Percentiles rank a stretch among this genome's conserved stretches.
phyloP scores from a whole-genome alignment of 2,888 invertebrate species.

The Pterobdella sp. region DNA sequence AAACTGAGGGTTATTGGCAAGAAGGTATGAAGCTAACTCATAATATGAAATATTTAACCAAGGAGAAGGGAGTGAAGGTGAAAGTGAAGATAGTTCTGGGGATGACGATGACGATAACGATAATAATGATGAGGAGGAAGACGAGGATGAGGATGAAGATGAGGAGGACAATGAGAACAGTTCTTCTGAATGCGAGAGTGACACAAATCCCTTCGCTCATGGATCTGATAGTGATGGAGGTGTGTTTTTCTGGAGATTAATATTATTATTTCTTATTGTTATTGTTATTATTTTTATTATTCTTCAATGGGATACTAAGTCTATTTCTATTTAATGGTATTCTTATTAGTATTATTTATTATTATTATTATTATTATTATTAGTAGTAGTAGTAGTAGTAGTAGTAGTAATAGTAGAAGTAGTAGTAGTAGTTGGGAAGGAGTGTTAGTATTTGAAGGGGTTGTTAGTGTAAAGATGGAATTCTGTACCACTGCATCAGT shows the following conservation, averaged over 20 bases:
- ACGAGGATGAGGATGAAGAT: slow-evolving; percentile 35
- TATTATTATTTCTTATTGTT: too few species aligned
- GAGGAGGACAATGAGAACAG: slow-evolving; percentile 40
- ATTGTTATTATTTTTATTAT: too few species aligned
- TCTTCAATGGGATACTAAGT: too few species aligned
- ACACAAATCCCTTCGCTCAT: slow-evolving; percentile 72
- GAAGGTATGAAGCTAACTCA: too few species aligned
- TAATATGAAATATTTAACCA: too few species aligned
- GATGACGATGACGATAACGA: slow-evolving; percentile 41
- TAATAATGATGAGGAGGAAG: slow-evolving; percentile 41
- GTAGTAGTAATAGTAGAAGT: background rate
- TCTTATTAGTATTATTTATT: too few species aligned
- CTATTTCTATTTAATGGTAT: too few species aligned
- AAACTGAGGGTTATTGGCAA: too few species aligned
- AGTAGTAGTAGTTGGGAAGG: background rate
- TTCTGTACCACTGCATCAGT: background rate
- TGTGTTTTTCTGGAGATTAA: slow-evolving; percentile 28
- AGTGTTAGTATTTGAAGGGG: background rate
- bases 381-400: background rate
- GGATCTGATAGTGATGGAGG: slow-evolving; percentile 55
- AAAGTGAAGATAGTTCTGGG: slow-evolving; percentile 40
- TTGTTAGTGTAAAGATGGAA: background rate
- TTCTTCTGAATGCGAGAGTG: slow-evolving; percentile 39
- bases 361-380: too few species aligned
- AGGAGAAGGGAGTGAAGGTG: slow-evolving; percentile 33